Evolutionary conservation across 2,888 invertebrate genomes (phyloP), one percentile per base, ranked within the genome.

Genomic region (Dascillus cervinus): DNA sequence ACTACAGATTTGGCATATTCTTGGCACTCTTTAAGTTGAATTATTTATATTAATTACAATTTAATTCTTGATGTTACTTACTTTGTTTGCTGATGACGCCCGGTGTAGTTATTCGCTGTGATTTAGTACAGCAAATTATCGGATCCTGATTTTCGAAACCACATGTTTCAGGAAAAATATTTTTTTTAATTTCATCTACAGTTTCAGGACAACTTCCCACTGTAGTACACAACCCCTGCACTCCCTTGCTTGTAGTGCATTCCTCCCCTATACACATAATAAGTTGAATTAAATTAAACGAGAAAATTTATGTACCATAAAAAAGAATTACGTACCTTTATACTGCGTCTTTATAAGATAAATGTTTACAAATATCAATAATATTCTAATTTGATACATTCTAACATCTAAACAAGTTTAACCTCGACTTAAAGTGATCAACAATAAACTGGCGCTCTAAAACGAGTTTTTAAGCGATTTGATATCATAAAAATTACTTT

Each of bases 101-200:
- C 3, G n/a, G n/a, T n/a, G 9, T 4, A 28, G 25, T 12, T 11
- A 12, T 3, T 9, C 13, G 13, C 19, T 24, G 13, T 6, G 17
- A 17, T 32, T 32, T 32, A 5, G 33, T 26, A 26, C 45, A 45
- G 13, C 45, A 45, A 11, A 45, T 29, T 3, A 41, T 26, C 6
- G 37, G 26, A 15, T 31, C 14, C 10, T 29, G 11, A 4, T 34
- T 22, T 3, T 30, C 22, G 26, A 34, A 40, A 9, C 30, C n/a
- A 13, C 41, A 41, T n/a, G 32, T 22, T 19, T 34, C 21, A 3
- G 37, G 34, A 4, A 11, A 14, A 9, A 28, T 15, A n/a, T 26
- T 10, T 9, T 14, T 26, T 25, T n/a, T 23, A 24, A 37, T 12
- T 26, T 22, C 13, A 25, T 34, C 9, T 13, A 34, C 27, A 15